phyloP scores from a whole-genome alignment of 2,113 vertebrate genomes.

The Oryzias celebensis region DNA sequence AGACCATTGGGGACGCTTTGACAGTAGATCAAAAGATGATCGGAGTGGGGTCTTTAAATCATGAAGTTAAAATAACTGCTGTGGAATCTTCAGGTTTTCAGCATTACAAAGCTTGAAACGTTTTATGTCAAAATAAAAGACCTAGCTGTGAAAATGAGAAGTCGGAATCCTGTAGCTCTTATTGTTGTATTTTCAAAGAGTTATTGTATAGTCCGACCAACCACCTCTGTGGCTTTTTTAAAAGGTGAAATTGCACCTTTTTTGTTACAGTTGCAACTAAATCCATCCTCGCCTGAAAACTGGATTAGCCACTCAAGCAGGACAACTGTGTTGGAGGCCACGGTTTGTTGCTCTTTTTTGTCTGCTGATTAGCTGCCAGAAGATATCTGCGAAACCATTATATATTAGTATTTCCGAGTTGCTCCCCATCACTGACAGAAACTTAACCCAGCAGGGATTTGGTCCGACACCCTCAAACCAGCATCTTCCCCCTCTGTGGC shows the following conservation, averaged over 20 bases:
- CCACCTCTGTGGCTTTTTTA: too few relatives aligned
- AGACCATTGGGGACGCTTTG: too few relatives aligned
- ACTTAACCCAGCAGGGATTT: not conserved
- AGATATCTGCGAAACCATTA: slow-evolving; percentile 7
- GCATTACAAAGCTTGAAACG: too few relatives aligned
- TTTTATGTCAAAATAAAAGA: too few relatives aligned
- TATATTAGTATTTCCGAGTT: slow-evolving; percentile 12
- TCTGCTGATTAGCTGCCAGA: slow-evolving; percentile 34
- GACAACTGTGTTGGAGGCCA: slow-evolving; percentile 5
- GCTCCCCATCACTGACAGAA: not conserved
- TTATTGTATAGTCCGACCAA: too few relatives aligned
- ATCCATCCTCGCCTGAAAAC: slow-evolving; percentile 18
- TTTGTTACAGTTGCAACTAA: slow-evolving; percentile 27
- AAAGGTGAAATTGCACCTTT: not conserved
- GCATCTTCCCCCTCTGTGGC: not conserved
- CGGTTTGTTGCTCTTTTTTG: slow-evolving; percentile 30
- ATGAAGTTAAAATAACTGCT: too few relatives aligned
- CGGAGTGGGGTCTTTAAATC: too few relatives aligned
- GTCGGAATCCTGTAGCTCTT: too few relatives aligned
- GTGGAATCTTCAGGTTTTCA: too few relatives aligned
- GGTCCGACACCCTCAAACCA: not conserved
- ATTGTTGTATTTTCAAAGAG: too few relatives aligned
- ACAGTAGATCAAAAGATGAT: too few relatives aligned
- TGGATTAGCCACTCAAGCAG: slow-evolving; percentile 14
- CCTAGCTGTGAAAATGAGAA: too few relatives aligned